Conservation (phyloP, 2,888 invertebrate genomes). For the Melinopterus prodromus region DNA sequence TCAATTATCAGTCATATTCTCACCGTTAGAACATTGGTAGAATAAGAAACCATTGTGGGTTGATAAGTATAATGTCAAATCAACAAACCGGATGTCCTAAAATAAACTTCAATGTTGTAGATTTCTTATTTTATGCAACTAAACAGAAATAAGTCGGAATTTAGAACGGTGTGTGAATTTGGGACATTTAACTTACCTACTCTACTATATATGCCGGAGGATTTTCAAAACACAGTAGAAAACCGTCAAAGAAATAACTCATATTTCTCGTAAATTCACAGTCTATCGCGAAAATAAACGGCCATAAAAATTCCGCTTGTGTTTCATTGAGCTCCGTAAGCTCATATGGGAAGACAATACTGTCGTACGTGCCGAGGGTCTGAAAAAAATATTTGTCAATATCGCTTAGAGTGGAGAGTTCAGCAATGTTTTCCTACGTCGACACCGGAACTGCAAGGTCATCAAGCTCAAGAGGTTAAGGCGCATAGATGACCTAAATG, state of each 20-base stretch:
- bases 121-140: too few relatives aligned
- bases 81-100: too few relatives aligned
- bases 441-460: background rate
- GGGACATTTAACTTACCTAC: too few relatives aligned
- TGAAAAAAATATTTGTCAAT: background rate
- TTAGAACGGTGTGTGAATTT: too few relatives aligned
- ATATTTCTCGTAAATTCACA: background rate
- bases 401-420: background rate
- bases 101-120: too few relatives aligned
- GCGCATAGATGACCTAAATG: background rate
- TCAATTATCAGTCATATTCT: too few relatives aligned
- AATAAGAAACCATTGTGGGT: too few relatives aligned
- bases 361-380: background rate
- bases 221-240: background rate
- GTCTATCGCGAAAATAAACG: background rate
- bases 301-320: background rate
- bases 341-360: background rate
- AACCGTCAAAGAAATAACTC: background rate
- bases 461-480: conserved; percentile 4
- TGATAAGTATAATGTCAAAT: too few relatives aligned
- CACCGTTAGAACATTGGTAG: too few relatives aligned
- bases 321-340: background rate
- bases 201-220: too few relatives aligned
- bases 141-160: too few relatives aligned
- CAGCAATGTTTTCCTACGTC: background rate